These are phyloP conservation scores for Macrotus californicus DNA, from an alignment of 2,113 vertebrate species.

Conservation along the genomic window DNA sequence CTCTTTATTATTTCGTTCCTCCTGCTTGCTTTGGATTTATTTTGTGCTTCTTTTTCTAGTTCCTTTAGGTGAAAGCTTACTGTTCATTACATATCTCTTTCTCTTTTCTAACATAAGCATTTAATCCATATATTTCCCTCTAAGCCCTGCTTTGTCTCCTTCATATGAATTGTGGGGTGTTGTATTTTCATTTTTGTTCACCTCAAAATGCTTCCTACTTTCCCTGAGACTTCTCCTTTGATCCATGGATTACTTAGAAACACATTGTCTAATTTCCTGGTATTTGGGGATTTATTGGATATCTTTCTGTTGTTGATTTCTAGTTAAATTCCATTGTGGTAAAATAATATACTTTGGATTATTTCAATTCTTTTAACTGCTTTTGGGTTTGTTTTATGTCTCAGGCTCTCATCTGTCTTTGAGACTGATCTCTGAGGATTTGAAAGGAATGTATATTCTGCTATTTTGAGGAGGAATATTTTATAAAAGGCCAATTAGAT, in stretches of 20 bases:
- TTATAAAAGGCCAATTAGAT: not conserved
- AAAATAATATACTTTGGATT: not conserved
- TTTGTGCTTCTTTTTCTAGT: not conserved
- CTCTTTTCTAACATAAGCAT: not conserved
- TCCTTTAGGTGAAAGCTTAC: not conserved
- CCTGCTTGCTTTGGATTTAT: not conserved
- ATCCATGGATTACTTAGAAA: not conserved
- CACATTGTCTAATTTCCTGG: not conserved
- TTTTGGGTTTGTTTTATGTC: not conserved
- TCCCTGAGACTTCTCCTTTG: not conserved
- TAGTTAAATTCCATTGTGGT: not conserved
- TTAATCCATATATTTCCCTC: not conserved
- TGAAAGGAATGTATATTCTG: not conserved
- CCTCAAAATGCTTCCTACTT: constrained; percentile 6
- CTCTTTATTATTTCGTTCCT: not conserved
- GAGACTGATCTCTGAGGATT: not conserved
- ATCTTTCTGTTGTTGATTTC: not conserved
- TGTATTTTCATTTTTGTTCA: constrained; percentile 12
- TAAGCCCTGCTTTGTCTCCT: not conserved
- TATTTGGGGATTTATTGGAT: not conserved
- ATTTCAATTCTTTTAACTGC: constrained; percentile 11
- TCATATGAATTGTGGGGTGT: not conserved
- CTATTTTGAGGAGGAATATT: not conserved
- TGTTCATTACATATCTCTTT: not conserved
- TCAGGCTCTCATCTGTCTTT: not conserved